Evolutionary conservation across 2,797 vertebrate genomes (phyloP), one percentile per base, ranked within the genome.

Genomic region (Neostethus bicornis): DNA sequence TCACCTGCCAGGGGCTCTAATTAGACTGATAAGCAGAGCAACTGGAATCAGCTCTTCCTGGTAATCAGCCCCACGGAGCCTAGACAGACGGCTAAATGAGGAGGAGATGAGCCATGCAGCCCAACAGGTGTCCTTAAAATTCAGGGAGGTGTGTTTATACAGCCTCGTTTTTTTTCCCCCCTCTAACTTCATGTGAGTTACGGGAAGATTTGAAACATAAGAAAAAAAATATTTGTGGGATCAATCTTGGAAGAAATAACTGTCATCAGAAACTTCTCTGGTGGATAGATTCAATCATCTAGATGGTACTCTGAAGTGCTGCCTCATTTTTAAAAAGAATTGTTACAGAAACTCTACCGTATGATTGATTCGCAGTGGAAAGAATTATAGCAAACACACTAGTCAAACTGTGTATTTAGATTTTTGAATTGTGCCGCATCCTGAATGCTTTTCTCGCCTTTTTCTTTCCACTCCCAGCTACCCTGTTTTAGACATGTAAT

Each of bases 1-100:
- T 90, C 87, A 86, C 85, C 85, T 89, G 87, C 88, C 85, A 85
- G 84, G 77, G 80, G 80, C 86, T 89, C 87, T 88, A 88, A 89
- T 89, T 89, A 90, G 86, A 89, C 85, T 86, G 84, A 89, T 90
- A 89, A 89, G 87, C 84, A 79, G 76, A 79, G 83, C 85, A 72
- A 87, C 76, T 87, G 76, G 82, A 88, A 87, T 84, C 81, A 87
- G 75, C 74, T 77, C 84, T 83, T 85, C 77, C 80, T 85, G 80
- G 84, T 87, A 89, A 89, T 89, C 87, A 89, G 85, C 87, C 87
- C 85, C 84, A 72, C 84, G 75, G 83, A 87, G 86, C 80, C 84
- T 77, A 83, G 82, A 85, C 89, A 90, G 89, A 89, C 80, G 73
- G 80, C 79, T 89, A 89, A 87, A 90, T 88, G 87, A 89, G 87